Conservation (phyloP, 1,140 invertebrate genomes). For the Megalonaias nervosa region DNA sequence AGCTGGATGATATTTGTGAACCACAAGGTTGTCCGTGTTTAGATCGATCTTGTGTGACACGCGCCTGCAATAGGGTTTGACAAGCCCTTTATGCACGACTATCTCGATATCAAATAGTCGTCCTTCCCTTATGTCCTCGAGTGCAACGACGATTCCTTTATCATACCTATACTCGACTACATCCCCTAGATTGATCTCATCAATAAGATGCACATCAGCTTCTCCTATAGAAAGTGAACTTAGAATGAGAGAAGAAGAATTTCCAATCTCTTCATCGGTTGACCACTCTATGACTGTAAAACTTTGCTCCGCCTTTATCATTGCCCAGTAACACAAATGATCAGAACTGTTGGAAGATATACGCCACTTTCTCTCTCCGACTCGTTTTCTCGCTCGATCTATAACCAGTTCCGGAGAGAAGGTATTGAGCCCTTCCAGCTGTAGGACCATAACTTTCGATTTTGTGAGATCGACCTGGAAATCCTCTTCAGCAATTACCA, state of each 20-base stretch:
- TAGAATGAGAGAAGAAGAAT: neutral
- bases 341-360: neutral
- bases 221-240: slow-evolving; percentile 2
- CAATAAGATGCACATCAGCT: slow-evolving; percentile 3
- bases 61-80: neutral
- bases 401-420: neutral
- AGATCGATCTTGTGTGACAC: slow-evolving; percentile 1
- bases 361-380: slow-evolving; percentile 16
- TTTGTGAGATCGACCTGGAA: no score
- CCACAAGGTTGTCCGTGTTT: slow-evolving; percentile 1
- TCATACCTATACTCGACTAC: neutral
- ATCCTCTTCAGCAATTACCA: no score
- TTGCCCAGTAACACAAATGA: slow-evolving; percentile 27
- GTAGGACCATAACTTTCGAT: no score
- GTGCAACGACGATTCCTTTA: slow-evolving; percentile 4
- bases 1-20: slow-evolving; percentile 16
- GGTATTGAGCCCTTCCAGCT: neutral
- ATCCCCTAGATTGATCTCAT: slow-evolving; percentile 6
- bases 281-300: neutral
- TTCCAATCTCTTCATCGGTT: neutral
- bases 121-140: neutral
- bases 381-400: neutral
- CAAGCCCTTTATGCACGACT: neutral
- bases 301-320: neutral
- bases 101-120: slow-evolving; percentile 3